Percentiles rank a stretch among this genome's conserved stretches.
Conservation (phyloP, 1,140 invertebrate genomes). For the Ruditapes philippinarum region DNA sequence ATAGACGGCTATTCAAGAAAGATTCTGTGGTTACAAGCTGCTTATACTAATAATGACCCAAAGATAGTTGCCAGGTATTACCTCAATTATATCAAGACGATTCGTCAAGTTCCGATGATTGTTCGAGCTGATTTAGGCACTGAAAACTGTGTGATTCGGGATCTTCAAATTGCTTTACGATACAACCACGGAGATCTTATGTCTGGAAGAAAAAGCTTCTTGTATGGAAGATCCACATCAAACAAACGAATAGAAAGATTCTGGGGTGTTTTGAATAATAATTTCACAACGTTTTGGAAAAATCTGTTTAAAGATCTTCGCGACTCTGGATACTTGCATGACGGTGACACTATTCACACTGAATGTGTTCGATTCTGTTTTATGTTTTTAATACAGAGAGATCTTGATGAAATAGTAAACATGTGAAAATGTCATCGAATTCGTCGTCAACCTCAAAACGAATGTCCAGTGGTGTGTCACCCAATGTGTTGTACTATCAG, state of each 20-base stretch:
- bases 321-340: not conserved
- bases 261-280: slow-evolving; percentile 66
- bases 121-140: slow-evolving; percentile 64
- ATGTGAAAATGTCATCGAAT: too few species aligned
- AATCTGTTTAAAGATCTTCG: slow-evolving; percentile 41
- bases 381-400: too few species aligned
- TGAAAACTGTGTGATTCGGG: slow-evolving; percentile 53
- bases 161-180: slow-evolving; percentile 60
- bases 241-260: slow-evolving; percentile 71
- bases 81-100: slow-evolving; percentile 65
- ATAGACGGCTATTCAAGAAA: slow-evolving; percentile 82
- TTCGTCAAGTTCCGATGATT: slow-evolving; percentile 22
- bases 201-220: slow-evolving; percentile 1
- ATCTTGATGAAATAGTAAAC: too few species aligned
- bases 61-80: slow-evolving; percentile 75
- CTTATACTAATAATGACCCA: slow-evolving; percentile 77
- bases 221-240: not conserved
- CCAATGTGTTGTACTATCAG: too few species aligned
- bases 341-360: too few species aligned
- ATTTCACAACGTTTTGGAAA: slow-evolving; percentile 51
- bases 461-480: too few species aligned
- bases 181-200: not conserved
- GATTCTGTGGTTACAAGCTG: slow-evolving; percentile 80
- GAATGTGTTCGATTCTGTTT: too few species aligned
- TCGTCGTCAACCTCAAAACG: too few species aligned